Base-by-base conservation (phyloP, 2,888 invertebrate genomes). In the Rhingia campestris region DNA sequence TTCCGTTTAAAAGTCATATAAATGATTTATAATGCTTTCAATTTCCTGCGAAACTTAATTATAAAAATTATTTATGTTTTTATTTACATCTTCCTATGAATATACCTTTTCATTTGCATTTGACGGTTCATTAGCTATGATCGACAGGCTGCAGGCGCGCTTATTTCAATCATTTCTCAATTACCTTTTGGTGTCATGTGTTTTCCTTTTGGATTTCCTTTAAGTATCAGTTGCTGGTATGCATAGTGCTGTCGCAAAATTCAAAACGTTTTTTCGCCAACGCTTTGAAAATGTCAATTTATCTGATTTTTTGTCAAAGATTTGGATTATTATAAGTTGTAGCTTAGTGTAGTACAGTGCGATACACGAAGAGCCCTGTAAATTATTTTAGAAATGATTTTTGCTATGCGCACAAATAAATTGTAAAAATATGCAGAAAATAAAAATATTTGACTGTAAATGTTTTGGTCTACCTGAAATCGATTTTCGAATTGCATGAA, bases 71-170 rank as follows among this genome's bases (percentile, higher is more conserved):
- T 22, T 22, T 22, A 22, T 2, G 22, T 22, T 22, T 22, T 22
- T 22, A 22, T 22, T 22, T 22, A 22, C 22, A 22, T 22, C 22
- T 22, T 2, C 22, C 22, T 22, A 22, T 1, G 22, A 22, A 22
- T 22, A 22, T 2, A 22, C 22, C 2, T 22, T 22, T 22, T 22
- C 22, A 22, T 22, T 22, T 22, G 22, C 22, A 22, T 74, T 73
- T 74, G 73, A 77, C 84, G 75, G 70, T 80, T 79, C 80, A 80
- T 80, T 80, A 80, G 80, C 64, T 61, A 53, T 84, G 84, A 84
- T 75, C 54, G 84, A 84, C 84, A 80, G 74, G 80, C 79, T 84
- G 72, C 81, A 77, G 77, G 51, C 67, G 73, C 58, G 67, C 51
- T 67, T 51, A 7, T 43, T 69, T 14, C 10, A 39, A 47, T 22